phyloP scores from a whole-genome alignment of 2,888 invertebrate genomes.

The Choreutis nemorana region DNA sequence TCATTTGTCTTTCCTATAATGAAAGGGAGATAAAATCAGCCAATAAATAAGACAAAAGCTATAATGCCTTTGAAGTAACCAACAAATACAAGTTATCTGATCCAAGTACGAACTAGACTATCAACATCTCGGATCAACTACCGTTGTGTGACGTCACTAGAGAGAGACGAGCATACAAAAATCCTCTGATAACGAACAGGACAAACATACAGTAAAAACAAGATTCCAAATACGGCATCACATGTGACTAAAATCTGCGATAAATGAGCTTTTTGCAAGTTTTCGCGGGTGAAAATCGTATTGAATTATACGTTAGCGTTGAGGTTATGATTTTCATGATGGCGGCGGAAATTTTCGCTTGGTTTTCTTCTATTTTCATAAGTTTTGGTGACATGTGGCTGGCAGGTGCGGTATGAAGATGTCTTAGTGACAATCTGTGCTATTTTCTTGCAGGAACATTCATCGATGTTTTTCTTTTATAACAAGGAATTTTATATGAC shows the following conservation, averaged over 20 bases:
- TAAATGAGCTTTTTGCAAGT: conserved; percentile 27
- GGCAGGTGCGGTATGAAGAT: conserved; percentile 12
- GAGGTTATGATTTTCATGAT: conserved; percentile 21
- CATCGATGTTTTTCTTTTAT: conserved; percentile 10
- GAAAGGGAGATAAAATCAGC: too few relatives aligned
- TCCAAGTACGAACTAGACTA: conserved; percentile 3
- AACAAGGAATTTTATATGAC: conserved; percentile 7
- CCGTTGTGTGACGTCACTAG: conserved; percentile 50
- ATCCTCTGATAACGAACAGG: conserved; percentile 21
- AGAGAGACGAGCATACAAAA: conserved; percentile 22
- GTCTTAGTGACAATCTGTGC: conserved; percentile 10
- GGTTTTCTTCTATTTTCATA: too few relatives aligned
- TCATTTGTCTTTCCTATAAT: too few relatives aligned
- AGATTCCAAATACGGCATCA: conserved; percentile 59
- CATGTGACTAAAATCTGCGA: conserved; percentile 54
- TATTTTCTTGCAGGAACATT: too few relatives aligned
- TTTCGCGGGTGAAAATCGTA: conserved; percentile 30
- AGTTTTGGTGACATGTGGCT: conserved; percentile 37
- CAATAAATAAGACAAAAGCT: too few relatives aligned
- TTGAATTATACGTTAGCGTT: conserved; percentile 25
- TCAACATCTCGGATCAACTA: conserved; percentile 15
- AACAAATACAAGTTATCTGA: too few relatives aligned
- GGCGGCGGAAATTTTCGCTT: conserved; percentile 10
- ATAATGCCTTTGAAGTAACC: too few relatives aligned
- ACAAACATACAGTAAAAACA: conserved; percentile 37